phyloP scores from a whole-genome alignment of 2,113 vertebrate genomes.

The Corynorhinus townsendii region DNA sequence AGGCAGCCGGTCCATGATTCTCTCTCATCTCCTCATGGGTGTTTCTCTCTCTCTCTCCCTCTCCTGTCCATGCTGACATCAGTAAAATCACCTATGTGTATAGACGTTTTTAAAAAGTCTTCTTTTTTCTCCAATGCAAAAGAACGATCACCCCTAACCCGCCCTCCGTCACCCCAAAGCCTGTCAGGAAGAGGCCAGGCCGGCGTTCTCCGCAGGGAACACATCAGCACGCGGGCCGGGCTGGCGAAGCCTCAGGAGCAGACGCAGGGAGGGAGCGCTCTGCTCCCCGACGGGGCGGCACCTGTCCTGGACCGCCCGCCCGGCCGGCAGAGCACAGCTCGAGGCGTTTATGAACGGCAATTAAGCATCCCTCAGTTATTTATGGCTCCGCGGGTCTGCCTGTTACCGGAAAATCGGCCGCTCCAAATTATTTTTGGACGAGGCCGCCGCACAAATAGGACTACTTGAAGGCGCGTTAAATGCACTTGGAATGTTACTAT shows the following conservation, averaged over 20 bases:
- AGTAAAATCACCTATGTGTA: too few relatives aligned
- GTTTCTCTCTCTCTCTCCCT: too few relatives aligned
- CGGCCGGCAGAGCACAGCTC: conserved; percentile 22
- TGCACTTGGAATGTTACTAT: conserved; percentile 67
- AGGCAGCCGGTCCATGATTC: too few relatives aligned
- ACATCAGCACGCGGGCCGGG: too few relatives aligned
- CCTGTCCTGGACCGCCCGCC: conserved; percentile 41
- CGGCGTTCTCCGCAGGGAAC: not conserved
- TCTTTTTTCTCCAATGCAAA: not conserved
- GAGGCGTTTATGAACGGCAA: conserved; percentile 76
- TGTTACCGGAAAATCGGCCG: conserved; percentile 70
- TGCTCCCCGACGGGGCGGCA: conserved; percentile 34
- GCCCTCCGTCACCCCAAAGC: not conserved
- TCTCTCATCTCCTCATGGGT: too few relatives aligned
- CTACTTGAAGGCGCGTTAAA: conserved; percentile 8
- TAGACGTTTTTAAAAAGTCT: too few relatives aligned
- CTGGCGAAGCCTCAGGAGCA: conserved; percentile 26
- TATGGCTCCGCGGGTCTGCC: conserved; percentile 71
- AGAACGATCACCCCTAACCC: not conserved
- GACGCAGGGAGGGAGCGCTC: conserved; percentile 23
- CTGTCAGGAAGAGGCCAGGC: not conserved
- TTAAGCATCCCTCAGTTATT: conserved; percentile 79
- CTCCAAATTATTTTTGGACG: conserved; percentile 79
- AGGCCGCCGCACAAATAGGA: conserved; percentile 9
- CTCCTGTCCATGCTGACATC: too few relatives aligned